Base-by-base conservation (phyloP, 1,140 invertebrate genomes). In the Diprion similis region DNA sequence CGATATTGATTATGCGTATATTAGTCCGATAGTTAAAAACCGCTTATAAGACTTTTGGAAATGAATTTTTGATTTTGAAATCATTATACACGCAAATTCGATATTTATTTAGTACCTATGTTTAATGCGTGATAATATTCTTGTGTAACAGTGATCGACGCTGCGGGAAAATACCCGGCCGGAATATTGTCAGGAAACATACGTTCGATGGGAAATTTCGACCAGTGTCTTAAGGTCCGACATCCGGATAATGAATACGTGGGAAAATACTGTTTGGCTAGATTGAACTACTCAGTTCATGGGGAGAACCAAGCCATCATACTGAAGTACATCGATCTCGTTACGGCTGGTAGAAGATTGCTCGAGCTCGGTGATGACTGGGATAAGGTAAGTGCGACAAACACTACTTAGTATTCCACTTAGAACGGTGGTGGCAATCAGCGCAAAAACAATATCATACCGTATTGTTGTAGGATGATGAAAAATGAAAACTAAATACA, bases 101-200 rank as follows among this genome's bases (percentile, higher is more conserved):
- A 13, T n/a, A n/a, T 7, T 68, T 68, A 18, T 70, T n/a, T n/a
- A n/a, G n/a, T n/a, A n/a, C n/a, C n/a, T 47, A 37, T 13, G 9
- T 47, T 48, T 59, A 59, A 59, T 59, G 11, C 9, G 9, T 11
- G 6, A 59, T 59, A 37, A 37, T 3, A 37, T 37, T 37, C 24
- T 37, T 6, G 24, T 37, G 6, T 6, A 37, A 59, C 69, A 70
- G 69, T 70, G 69, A 70, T 47, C n/a, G 69, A 70, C 46, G 19
- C 69, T 11, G 46, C 17, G 10, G 37, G 4, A n/a, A 70, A 70
- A 10, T 70, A 15, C 18, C 69, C 69, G 18, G 19, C 69, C 10
- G 69, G 69, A 15, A 46, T 48, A 46, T 70, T 70, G 15, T 70
- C 69, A 8, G 69, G 69, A 70, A 70, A 70, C n/a, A 70, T 70